Conservation (phyloP, 2,113 vertebrate species). For the Chaenogobius annularis region DNA sequence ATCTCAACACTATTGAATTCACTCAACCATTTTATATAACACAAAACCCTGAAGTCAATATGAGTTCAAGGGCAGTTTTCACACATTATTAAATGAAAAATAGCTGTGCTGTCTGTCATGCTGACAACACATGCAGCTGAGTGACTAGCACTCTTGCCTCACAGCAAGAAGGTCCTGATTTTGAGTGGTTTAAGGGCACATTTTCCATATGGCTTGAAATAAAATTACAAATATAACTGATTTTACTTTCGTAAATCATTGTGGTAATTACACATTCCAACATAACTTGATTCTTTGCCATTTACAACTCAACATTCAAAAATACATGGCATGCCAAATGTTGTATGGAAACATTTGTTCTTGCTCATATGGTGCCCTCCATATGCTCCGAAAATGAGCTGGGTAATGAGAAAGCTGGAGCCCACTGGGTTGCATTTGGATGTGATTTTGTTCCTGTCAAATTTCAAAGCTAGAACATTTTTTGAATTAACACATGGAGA, state of each 20-base stretch:
- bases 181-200: no score
- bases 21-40: conserved; percentile 4
- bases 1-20: conserved; percentile 26
- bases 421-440: not conserved
- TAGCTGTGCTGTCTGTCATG: not conserved
- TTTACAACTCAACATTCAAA: not conserved
- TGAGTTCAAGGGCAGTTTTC: conserved; percentile 27
- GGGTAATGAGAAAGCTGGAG: not conserved
- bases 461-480: not conserved
- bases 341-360: not conserved
- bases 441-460: not conserved
- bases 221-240: no score
- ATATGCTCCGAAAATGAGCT: not conserved
- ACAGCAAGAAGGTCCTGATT: no score
- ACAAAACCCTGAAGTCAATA: conserved; percentile 1
- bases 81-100: conserved; percentile 17
- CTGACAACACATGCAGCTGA: no score
- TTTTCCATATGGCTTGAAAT: no score
- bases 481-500: not conserved
- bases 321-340: not conserved
- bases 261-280: not conserved
- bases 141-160: no score
- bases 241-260: not conserved
- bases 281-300: not conserved
- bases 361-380: not conserved